A percentile compares a stretch with the other conserved stretches of the same genome.
These are phyloP conservation scores for Pristionchus maxplancki DNA, from an alignment of 2,888 invertebrate species.

Conservation along the genomic window DNA sequence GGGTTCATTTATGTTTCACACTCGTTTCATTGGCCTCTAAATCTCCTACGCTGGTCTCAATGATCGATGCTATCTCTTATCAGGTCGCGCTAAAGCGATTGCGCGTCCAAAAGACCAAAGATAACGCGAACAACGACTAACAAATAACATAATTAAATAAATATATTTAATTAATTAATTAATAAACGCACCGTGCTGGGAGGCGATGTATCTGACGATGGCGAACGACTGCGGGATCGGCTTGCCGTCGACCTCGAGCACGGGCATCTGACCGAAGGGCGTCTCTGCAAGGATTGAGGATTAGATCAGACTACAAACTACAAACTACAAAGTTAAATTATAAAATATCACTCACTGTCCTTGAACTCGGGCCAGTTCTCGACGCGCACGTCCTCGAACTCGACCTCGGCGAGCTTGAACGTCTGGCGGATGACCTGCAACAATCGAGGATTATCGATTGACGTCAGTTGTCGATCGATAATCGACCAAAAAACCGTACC, in stretches of 20 bases:
- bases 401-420: constrained; percentile 59
- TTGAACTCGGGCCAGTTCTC: constrained; percentile 56
- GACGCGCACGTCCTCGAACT: constrained; percentile 58
- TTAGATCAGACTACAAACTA: neutral
- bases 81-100: neutral
- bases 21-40: neutral
- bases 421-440: constrained; percentile 53
- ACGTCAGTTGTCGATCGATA: neutral
- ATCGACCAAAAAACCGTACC: neutral
- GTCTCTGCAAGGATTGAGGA: neutral
- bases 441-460: neutral
- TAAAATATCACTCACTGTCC: constrained; percentile 28
- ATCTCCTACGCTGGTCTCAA: neutral
- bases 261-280: constrained; percentile 45
- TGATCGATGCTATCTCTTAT: neutral
- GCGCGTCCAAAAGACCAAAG: neutral
- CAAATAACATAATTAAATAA: neutral
- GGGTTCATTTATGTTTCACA: neutral
- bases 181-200: neutral
- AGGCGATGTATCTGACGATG: constrained; percentile 34
- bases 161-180: neutral
- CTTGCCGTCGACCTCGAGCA: constrained; percentile 45
- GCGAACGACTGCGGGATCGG: constrained; percentile 31
- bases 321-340: neutral
- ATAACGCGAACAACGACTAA: too few species aligned